Evolutionary conservation across 2,797 vertebrate species (phyloP), one percentile per base, ranked within the genome.

Genomic region (Poecilia wingei): DNA sequence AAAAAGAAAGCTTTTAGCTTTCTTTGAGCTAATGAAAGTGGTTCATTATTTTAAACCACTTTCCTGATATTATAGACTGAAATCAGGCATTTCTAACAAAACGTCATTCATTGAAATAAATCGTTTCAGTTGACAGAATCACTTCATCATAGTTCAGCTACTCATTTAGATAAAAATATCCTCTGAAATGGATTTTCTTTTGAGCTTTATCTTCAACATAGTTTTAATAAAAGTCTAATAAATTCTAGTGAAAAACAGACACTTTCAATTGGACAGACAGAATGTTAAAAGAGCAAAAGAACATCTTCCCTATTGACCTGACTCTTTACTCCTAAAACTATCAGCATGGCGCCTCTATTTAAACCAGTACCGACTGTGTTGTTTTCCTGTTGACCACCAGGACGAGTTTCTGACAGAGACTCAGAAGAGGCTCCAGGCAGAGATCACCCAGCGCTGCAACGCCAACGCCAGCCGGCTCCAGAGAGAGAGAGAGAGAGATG

Each of bases 391-490:
- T 76, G 36, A 72, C 69, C 75, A 6, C 47, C 85, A 96, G 95
- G 95, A 96, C 8, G 89, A 91, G 46, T 94, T 95, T 57, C 90
- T 96, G 87, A 79, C 83, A 76, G 92, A 94, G 88, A 95, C 92
- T 8, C 92, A 94, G 88, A 86, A 75, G 8, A 83, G 74, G 68
- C 88, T 95, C 31, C 87, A 88, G 71, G 45, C 80, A 47, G 90
- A 93, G 87, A 96, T 96, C 88, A 41, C 43, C 4, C 92, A 93
- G 59, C 84, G 82, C 77, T 96, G 95, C 61, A 71, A 78, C 1
- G 49, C 79, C 39, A 96, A 96, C 6, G 87, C 82, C 47, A 39
- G 49, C 14, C 77, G 36, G 28, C 68, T 79, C 13, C 25, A 83
- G 12, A 3, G 69, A 2, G 5, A 61, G 14, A 49, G 13, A 49